Evolutionary conservation across 2,797 vertebrate species (phyloP), one percentile per base, ranked within the genome.

Genomic region (Molossus molossus): DNA sequence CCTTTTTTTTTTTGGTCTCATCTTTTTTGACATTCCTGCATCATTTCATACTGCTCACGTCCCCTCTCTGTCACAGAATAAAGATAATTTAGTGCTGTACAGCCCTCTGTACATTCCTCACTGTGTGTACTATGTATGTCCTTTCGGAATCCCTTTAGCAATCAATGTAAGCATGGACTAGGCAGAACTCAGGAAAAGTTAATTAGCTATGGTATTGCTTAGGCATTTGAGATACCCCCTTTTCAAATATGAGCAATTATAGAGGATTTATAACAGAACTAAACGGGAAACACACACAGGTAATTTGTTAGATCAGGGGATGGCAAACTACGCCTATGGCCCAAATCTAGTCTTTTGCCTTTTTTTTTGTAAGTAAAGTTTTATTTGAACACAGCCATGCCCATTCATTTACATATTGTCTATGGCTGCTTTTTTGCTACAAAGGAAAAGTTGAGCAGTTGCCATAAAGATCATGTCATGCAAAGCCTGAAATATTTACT

Each of bases 401-500:
- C 11, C 4, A 15, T 45, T 60, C 29, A 72, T 65, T 77, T 87
- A 25, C 8, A 7, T 48, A 33, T 6, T 86, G 6, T 20, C 48
- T 45, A 53, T 40, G 4, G 6, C 20, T 94, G 18, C 5, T 57
- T 84, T 53, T 89, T 53, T 27, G 23, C 10, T 57, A 25, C n/a
- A 73, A 69, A 8, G 57, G 27, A 50, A 73, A 62, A 87, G 27
- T 6, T 77, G 48, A 64, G 0, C 6, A 58, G 23, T 40, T 91
- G 9, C 17, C 40, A 40, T 53, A 69, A 73, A 94, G 70, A 76
- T 45, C 3, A 8, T 55, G 58, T 10, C 64, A 55, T 45, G 12
- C 4, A 89, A 92, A 73, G 10, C 21, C 77, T 55, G 76, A 95
- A 88, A 27, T 92, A 79, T 90, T 81, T 87, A 60, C 25, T 85